These are phyloP conservation scores for Cerceris ruficornis DNA, from an alignment of 2,888 invertebrate species.

Conservation along the genomic window DNA sequence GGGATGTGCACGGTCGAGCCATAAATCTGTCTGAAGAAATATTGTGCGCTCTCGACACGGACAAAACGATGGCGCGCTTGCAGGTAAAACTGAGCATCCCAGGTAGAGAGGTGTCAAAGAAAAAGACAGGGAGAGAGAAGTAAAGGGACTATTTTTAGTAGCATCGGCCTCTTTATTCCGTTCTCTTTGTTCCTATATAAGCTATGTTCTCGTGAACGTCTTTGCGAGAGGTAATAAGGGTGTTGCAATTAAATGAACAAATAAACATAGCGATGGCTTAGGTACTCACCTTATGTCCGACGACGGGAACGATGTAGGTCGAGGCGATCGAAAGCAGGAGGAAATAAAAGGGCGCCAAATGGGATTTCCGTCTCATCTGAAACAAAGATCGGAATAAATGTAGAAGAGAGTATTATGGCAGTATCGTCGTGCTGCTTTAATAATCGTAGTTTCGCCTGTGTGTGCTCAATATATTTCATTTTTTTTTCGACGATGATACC, in stretches of 20 bases:
- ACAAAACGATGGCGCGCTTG: not conserved
- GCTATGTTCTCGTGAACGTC: not conserved
- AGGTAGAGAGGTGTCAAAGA: not conserved
- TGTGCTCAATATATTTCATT: too few relatives aligned
- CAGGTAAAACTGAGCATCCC: not conserved
- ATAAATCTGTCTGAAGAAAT: conserved; percentile 51
- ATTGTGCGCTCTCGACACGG: conserved; percentile 37
- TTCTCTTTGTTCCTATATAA: not conserved
- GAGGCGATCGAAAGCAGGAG: conserved; percentile 66
- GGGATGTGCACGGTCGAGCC: conserved; percentile 19
- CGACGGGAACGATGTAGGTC: conserved; percentile 51
- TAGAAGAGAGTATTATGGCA: not conserved
- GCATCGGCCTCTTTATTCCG: not conserved
- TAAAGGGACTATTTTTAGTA: not conserved
- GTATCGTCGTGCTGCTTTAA: too few relatives aligned
- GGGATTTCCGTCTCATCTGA: conserved; percentile 71
- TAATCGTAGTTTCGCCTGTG: too few relatives aligned
- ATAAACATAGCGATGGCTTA: not conserved
- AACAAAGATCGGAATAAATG: conserved; percentile 49
- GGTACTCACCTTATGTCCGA: conserved; percentile 68
- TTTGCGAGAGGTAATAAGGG: not conserved
- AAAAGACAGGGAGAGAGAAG: not conserved
- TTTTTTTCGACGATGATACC: too few relatives aligned
- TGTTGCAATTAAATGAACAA: not conserved
- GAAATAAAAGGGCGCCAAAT: conserved; percentile 54